These are phyloP conservation scores for Archivesica marissinica DNA, from an alignment of 1,140 invertebrate genomes.

Conservation along the genomic window DNA sequence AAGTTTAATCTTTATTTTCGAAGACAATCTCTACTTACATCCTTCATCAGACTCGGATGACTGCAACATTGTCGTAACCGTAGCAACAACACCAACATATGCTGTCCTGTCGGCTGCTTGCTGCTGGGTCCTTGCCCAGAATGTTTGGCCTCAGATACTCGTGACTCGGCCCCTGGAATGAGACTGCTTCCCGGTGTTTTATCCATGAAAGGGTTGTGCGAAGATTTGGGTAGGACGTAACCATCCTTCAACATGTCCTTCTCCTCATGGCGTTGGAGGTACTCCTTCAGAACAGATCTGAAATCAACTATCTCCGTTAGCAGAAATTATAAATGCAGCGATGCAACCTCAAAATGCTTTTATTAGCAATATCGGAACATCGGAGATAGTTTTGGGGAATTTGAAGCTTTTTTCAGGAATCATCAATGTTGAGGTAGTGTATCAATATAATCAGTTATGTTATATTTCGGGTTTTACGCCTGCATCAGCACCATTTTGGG, in stretches of 20 bases:
- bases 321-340: no score
- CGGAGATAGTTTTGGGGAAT: no score
- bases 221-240: background rate
- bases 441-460: no score
- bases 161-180: background rate
- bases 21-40: slow-evolving; percentile 81
- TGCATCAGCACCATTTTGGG: no score
- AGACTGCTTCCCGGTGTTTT: background rate
- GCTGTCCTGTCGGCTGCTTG: slow-evolving; percentile 31
- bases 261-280: slow-evolving; percentile 81
- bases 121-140: background rate
- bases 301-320: background rate
- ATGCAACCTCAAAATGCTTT: no score
- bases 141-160: background rate
- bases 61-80: slow-evolving; percentile 94
- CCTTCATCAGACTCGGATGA: slow-evolving; percentile 92
- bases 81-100: slow-evolving; percentile 92
- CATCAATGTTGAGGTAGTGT: no score
- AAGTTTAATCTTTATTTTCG: no score
- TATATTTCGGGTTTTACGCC: no score
- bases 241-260: slow-evolving; percentile 67
- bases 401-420: no score
- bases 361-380: no score
- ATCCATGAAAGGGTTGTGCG: slow-evolving; percentile 53
- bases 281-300: slow-evolving; percentile 75